A percentile compares a stretch with the other conserved stretches of the same genome.
phyloP scores from a whole-genome alignment of 92 coral and sea anemone species.

The Blastomussa wellsi region DNA sequence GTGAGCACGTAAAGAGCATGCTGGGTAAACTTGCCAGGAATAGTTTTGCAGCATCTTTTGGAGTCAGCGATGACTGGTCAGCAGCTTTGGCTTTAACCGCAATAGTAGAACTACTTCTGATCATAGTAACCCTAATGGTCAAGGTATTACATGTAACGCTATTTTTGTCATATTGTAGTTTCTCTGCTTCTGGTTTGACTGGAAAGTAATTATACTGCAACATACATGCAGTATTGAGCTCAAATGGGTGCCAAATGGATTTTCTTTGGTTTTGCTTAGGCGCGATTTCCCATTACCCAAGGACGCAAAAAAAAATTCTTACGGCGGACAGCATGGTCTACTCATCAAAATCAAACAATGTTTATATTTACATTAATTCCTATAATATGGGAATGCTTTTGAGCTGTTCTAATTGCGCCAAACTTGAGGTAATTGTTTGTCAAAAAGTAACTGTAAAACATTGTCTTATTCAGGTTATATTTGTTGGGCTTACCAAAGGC shows the following conservation, averaged over 20 bases:
- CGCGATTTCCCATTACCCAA: too few relatives aligned
- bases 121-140: constrained; percentile 30
- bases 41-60: constrained; percentile 56
- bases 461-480: constrained; percentile 9
- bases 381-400: not conserved
- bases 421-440: not conserved
- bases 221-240: too few relatives aligned
- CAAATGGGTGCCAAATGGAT: too few relatives aligned
- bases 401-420: not conserved
- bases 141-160: constrained; percentile 37
- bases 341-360: too few relatives aligned
- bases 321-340: too few relatives aligned
- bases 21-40: constrained; percentile 35
- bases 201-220: too few relatives aligned
- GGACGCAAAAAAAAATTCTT: too few relatives aligned
- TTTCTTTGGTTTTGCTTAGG: too few relatives aligned
- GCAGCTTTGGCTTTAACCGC: constrained; percentile 42
- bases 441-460: not conserved
- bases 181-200: not conserved
- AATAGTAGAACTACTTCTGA: constrained; percentile 38
- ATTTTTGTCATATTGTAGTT: too few relatives aligned
- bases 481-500: constrained; percentile 34
- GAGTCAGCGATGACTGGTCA: constrained; percentile 53
- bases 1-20: constrained; percentile 62
- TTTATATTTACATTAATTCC: too few relatives aligned